Evolutionary conservation across 2,888 invertebrate genomes (phyloP).

Genomic region (Pandemis heparana): DNA sequence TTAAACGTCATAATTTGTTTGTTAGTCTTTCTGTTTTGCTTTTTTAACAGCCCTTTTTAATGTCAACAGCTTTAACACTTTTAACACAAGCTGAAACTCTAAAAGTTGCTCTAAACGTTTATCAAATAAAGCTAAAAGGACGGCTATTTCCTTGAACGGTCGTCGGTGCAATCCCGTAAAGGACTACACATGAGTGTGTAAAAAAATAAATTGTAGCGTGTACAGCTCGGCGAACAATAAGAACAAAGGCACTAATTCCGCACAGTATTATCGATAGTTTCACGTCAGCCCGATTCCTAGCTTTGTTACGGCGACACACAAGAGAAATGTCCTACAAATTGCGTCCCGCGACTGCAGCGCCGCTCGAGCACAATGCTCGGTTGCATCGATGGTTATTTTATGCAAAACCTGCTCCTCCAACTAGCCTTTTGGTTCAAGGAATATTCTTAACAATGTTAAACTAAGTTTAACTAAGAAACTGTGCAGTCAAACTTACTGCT

Average conservation of each 20-base stretch:
- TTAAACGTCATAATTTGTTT: background rate
- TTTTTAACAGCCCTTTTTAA: background rate
- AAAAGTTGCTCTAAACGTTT: background rate
- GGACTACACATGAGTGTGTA: slow-evolving; percentile 24
- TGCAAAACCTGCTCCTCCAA: slow-evolving; percentile 62
- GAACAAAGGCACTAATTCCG: slow-evolving; percentile 75
- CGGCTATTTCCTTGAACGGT: background rate
- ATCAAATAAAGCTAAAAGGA: slow-evolving; percentile 13
- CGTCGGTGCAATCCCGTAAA: slow-evolving; percentile 15
- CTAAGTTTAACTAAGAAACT: slow-evolving; percentile 41
- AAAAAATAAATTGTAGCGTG: slow-evolving; percentile 43
- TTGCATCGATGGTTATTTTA: slow-evolving; percentile 73
- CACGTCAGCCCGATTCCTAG: slow-evolving; percentile 72
- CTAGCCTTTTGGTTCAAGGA: slow-evolving; percentile 44
- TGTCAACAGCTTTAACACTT: background rate
- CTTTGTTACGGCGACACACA: slow-evolving; percentile 74
- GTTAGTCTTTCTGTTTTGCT: background rate
- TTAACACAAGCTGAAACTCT: background rate
- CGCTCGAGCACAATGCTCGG: slow-evolving; percentile 64
- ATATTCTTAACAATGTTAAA: slow-evolving; percentile 37
- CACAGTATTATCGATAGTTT: slow-evolving; percentile 71
- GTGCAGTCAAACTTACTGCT: slow-evolving; percentile 35
- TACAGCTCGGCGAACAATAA: slow-evolving; percentile 53
- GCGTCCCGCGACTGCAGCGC: slow-evolving; percentile 65
- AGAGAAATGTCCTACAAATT: slow-evolving; percentile 80